Evolutionary conservation across 2,888 invertebrate genomes (phyloP).

Genomic region (Lottia scabra): DNA sequence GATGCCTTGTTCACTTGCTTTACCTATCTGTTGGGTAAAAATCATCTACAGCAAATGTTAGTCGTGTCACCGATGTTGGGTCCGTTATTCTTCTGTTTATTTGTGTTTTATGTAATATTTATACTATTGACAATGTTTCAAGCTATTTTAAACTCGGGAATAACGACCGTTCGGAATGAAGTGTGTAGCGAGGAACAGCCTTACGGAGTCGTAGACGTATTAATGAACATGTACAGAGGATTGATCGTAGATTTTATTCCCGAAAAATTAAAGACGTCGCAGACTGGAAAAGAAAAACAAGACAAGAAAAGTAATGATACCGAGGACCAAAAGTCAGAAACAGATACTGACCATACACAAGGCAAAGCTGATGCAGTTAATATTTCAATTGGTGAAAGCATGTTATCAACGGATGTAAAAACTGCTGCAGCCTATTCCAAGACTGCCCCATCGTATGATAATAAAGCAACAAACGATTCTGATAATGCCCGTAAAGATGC

Average conservation of each 20-base stretch:
- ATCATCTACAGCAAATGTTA: slow-evolving; percentile 40
- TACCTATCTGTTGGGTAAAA: slow-evolving; percentile 53
- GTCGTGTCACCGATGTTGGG: slow-evolving; percentile 41
- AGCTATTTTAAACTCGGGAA: slow-evolving; percentile 51
- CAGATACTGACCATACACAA: no score
- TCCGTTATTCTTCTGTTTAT: slow-evolving; percentile 46
- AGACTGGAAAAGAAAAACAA: background rate
- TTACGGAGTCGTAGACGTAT: slow-evolving; percentile 24
- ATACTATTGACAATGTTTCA: slow-evolving; percentile 49
- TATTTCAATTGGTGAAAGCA: no score
- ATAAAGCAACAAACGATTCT: no score
- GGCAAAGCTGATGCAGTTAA: no score
- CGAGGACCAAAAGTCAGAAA: no score
- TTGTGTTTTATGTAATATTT: slow-evolving; percentile 48
- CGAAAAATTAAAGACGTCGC: slow-evolving; percentile 5
- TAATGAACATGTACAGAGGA: slow-evolving; percentile 23
- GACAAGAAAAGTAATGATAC: background rate
- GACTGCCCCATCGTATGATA: no score
- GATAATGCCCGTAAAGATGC: no score
- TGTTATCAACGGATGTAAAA: no score
- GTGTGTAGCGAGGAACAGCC: slow-evolving; percentile 24
- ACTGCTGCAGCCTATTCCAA: no score
- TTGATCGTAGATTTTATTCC: slow-evolving; percentile 25
- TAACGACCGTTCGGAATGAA: slow-evolving; percentile 35
- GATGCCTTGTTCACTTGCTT: slow-evolving; percentile 67